Evolutionary conservation across 2,888 invertebrate genomes (phyloP).

Genomic region (Herminia tarsipennalis): DNA sequence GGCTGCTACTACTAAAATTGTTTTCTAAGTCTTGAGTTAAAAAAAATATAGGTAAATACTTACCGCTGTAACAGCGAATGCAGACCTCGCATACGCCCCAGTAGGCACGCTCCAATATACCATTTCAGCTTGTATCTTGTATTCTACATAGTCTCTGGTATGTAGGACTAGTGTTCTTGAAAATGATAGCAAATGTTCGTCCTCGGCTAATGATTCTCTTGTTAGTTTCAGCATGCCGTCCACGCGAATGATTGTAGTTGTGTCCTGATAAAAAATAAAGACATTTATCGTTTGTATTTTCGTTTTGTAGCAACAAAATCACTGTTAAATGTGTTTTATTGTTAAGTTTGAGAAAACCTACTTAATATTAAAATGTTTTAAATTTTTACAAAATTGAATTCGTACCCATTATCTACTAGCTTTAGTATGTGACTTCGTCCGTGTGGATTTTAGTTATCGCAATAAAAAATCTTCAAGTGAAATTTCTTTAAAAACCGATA

Average conservation of each 20-base stretch:
- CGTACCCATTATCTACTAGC: too few species aligned
- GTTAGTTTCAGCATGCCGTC: conserved; percentile 88
- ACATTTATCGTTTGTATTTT: neutral
- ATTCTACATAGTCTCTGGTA: conserved; percentile 75
- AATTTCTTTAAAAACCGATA: too few species aligned
- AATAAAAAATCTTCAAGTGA: too few species aligned
- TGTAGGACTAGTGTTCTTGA: conserved; percentile 85
- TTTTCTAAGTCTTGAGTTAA: neutral
- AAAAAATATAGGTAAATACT: conserved; percentile 49
- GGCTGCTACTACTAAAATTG: too few species aligned
- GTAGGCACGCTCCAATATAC: conserved; percentile 85
- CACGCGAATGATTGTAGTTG: conserved; percentile 84
- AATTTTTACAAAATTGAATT: too few species aligned
- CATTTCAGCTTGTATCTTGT: conserved; percentile 89
- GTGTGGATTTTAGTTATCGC: too few species aligned
- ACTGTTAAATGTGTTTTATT: too few species aligned
- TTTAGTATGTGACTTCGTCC: too few species aligned
- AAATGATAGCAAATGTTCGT: conserved; percentile 84
- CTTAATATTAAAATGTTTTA: too few species aligned
- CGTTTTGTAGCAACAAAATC: too few species aligned
- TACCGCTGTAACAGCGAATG: conserved; percentile 65
- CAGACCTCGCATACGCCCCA: conserved; percentile 58
- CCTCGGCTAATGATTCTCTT: conserved; percentile 71
- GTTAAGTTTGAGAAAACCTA: too few species aligned
- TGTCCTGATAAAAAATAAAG: conserved; percentile 50